A percentile compares a stretch with the other conserved stretches of the same genome.
These are phyloP conservation scores for Eupsilia transversa DNA, from an alignment of 2,888 invertebrate genomes.

Conservation along the genomic window DNA sequence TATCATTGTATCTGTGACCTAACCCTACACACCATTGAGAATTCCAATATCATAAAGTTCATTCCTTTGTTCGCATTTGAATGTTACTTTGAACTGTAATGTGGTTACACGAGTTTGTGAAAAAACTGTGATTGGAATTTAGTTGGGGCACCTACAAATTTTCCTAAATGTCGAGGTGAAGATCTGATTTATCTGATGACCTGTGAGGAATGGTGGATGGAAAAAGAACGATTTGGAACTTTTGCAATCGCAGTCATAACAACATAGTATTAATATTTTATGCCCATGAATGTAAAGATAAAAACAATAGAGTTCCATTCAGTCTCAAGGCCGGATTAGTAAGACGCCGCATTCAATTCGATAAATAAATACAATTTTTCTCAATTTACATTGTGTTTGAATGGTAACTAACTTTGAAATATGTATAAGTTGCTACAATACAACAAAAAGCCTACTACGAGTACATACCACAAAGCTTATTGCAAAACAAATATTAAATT, in stretches of 20 bases:
- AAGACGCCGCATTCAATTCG: conserved; percentile 3
- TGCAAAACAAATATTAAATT: conserved; percentile 46
- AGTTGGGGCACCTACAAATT: conserved; percentile 35
- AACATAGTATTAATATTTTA: conserved; percentile 35
- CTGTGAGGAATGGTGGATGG: conserved; percentile 47
- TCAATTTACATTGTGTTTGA: not conserved
- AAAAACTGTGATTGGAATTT: conserved; percentile 56
- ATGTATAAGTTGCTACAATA: not conserved
- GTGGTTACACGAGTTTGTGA: conserved; percentile 47
- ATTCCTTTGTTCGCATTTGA: conserved; percentile 67
- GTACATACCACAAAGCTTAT: conserved; percentile 11
- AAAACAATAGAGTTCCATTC: conserved; percentile 54
- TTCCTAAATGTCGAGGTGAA: conserved; percentile 60
- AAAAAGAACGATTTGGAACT: conserved; percentile 30
- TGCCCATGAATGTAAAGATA: conserved; percentile 37
- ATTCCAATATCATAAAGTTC: conserved; percentile 67
- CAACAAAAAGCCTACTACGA: conserved; percentile 1
- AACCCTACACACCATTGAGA: conserved; percentile 69
- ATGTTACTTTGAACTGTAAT: conserved; percentile 54
- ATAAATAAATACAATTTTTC: not conserved
- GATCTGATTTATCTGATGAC: conserved; percentile 60
- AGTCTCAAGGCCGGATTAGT: conserved; percentile 38
- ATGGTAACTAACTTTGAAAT: not conserved
- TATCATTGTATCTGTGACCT: conserved; percentile 73
- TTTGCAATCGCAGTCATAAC: conserved; percentile 30